Conservation (phyloP, 2,113 vertebrate species). For the Orientallactaga bullata region DNA sequence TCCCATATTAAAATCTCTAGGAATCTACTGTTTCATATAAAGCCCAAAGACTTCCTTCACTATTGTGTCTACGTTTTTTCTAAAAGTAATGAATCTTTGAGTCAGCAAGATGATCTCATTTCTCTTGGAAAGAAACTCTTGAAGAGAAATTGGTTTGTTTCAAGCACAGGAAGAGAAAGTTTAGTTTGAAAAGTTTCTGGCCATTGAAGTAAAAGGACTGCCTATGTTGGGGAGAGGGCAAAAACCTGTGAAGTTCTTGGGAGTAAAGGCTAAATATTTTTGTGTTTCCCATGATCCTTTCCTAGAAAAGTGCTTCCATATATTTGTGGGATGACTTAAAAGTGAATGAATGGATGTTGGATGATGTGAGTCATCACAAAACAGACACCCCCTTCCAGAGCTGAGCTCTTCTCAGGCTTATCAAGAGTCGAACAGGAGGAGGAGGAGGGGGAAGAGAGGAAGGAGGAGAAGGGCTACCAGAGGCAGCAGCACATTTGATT, state of each 20-base stretch:
- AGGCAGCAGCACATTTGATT: background rate
- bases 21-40: background rate
- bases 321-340: constrained; percentile 72
- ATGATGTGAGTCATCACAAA: constrained; percentile 67
- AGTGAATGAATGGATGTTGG: constrained; percentile 69
- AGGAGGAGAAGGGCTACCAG: too few relatives aligned
- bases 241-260: background rate
- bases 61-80: background rate
- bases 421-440: constrained; percentile 13
- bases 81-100: background rate
- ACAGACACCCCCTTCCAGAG: constrained; percentile 53
- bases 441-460: too few relatives aligned
- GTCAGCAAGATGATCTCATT: background rate
- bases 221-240: background rate
- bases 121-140: constrained; percentile 12
- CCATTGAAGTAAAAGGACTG: background rate
- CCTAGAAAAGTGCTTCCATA: constrained; percentile 63
- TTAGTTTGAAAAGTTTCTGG: background rate
- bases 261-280: constrained; percentile 50
- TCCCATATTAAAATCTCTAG: background rate
- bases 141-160: constrained; percentile 6
- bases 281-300: constrained; percentile 59
- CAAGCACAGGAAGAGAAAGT: background rate
- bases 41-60: background rate
- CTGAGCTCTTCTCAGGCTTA: background rate